A percentile compares a stretch with the other conserved stretches of the same genome.
phyloP scores from a whole-genome alignment of 2,888 invertebrate species.

The Venusia cambrica region DNA sequence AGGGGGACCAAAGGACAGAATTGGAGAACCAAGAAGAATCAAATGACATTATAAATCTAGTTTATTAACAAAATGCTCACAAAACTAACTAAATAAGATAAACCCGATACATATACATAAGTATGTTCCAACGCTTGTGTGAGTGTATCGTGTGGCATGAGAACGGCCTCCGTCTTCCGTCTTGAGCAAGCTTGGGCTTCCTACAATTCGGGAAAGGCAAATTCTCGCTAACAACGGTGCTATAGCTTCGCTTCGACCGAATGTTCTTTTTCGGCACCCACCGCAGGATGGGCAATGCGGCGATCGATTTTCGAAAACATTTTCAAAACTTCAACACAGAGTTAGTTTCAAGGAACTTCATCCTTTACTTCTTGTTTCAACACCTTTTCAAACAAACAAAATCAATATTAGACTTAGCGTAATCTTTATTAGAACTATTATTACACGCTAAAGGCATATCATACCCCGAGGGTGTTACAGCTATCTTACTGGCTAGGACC shows the following conservation, averaged over 20 bases:
- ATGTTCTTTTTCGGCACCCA: constrained; percentile 61
- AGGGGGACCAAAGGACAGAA: constrained; percentile 48
- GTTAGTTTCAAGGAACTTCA: constrained; percentile 84
- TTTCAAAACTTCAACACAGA: constrained; percentile 80
- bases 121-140: constrained; percentile 49
- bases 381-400: constrained; percentile 92
- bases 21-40: constrained; percentile 26
- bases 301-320: constrained; percentile 73
- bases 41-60: constrained; percentile 70
- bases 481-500: constrained; percentile 66
- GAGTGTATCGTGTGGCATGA: constrained; percentile 36
- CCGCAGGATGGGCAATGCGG: constrained; percentile 52
- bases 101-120: constrained; percentile 62
- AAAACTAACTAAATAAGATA: constrained; percentile 68
- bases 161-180: constrained; percentile 60
- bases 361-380: constrained; percentile 92
- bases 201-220: constrained; percentile 50
- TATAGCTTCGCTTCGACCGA: constrained; percentile 56
- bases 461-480: constrained; percentile 54
- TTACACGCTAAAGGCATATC: constrained; percentile 67
- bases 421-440: constrained; percentile 72
- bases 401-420: constrained; percentile 83
- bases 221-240: constrained; percentile 50
- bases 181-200: constrained; percentile 59
- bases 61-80: constrained; percentile 76